Base-by-base conservation (phyloP, 2,113 vertebrate species). In the Xenopus borealis region DNA sequence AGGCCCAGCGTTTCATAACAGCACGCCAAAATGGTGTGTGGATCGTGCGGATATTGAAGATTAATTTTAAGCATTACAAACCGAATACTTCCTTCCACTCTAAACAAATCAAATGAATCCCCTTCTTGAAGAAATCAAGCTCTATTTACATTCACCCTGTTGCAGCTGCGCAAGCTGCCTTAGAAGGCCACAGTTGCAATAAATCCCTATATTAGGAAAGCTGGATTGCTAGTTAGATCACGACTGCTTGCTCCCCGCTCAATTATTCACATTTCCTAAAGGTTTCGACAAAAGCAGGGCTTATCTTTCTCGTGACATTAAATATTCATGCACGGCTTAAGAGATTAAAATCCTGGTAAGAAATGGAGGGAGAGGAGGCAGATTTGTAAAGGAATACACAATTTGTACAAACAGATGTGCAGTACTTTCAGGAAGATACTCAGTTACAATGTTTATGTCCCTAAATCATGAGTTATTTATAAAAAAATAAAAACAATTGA, bases 121-220 rank as follows among this genome's bases (percentile, higher is more conserved):
- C 92, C 84, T 86, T 89, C 87, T 88, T 91, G 81, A 89, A 90
- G 89, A 90, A 61, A 67, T 89, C 91, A 86, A 80, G 82, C 79
- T 89, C 91, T 94, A 94, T 94, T 95, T 94, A 94, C 89, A 91
- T 83, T 88, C 86, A 80, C 73, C 79, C 80, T 86, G 85, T 81
- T 85, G 83, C 94, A 93, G 94, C 89, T 90, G 86, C 91, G 82
- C 71, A 88, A 84, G 84, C 86, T 92, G 85, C 93, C 93, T 93
- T 94, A 94, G 92, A 95, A 94, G 93, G 92, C 83, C 83, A 91
- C 81, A 85, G 91, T 89, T 91, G 80, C 86, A 85, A 89, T 88
- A 92, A 93, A 93, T 86, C 78, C 58, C 93, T 95, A 87, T 93
- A 94, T 94, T 94, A 92, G 92, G 89, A 87, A 92, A 86, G 81